Evolutionary conservation across 2,113 vertebrate species (phyloP).

Genomic region (Dicerorhinus sumatrensis): DNA sequence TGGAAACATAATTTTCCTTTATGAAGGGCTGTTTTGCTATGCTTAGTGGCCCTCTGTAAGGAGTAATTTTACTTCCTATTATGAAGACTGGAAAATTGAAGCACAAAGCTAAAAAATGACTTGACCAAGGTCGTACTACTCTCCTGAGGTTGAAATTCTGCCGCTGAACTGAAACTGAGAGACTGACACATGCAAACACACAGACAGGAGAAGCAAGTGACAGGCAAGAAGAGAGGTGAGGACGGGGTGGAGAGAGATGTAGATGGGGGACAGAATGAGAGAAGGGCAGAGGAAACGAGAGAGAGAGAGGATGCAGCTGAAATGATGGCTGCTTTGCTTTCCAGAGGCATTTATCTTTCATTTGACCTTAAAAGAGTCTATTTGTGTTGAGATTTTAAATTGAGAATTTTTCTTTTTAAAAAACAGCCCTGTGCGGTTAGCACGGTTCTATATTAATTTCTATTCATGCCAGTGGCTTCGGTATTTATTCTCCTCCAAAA

Average conservation of each 20-base stretch:
- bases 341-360: conserved; percentile 79
- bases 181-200: background rate
- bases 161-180: background rate
- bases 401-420: conserved; percentile 70
- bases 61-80: background rate
- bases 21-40: background rate
- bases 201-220: background rate
- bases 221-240: background rate
- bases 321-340: conserved; percentile 68
- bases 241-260: background rate
- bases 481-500: conserved; percentile 82
- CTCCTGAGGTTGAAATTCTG: background rate
- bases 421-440: conserved; percentile 72
- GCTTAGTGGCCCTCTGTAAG: background rate
- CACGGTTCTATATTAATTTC: conserved; percentile 77
- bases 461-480: conserved; percentile 80
- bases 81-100: background rate
- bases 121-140: conserved; percentile 22
- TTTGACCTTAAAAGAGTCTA: conserved; percentile 80
- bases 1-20: conserved; percentile 37
- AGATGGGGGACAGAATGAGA: background rate
- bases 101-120: conserved; percentile 21
- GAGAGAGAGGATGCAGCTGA: background rate
- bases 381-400: conserved; percentile 82
- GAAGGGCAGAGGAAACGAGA: background rate